Base-by-base conservation (phyloP, 2,888 invertebrate species). In the Lepas anatifera region DNA sequence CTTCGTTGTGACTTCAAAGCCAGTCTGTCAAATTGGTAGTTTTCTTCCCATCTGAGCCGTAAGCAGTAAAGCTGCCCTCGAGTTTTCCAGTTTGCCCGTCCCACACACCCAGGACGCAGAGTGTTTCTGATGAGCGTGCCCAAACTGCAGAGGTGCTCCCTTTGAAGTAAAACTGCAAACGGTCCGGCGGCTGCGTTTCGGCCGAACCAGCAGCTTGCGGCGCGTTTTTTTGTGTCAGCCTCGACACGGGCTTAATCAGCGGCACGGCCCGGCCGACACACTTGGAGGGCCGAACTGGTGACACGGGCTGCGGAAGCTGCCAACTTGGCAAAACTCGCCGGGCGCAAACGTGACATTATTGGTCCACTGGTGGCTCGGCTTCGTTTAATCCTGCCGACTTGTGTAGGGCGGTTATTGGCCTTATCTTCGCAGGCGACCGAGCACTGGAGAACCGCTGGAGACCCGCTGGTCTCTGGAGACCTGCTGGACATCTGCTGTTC, bases 281-380 rank as follows among this genome's bases (percentile, higher is more conserved):
- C 32, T 18, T 58, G 58, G 58, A 58, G 8, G 58, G 32, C 32
- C 6, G 2, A 32, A 35, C 35, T 10, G 18, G 58, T 58, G 58
- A 58, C 58, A 58, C 35, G 8, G 58, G 16, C 18, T 32, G 22
- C 10, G 16, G 18, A 35, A 2, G 35, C 58, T 29, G 58, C 32
- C 58, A 32, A 58, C 58, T 32, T 35, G 58, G 58, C 58, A 58
- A 52, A 58, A 58, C 58, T 58, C 22, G 35, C 16, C 58, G 7
- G 35, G 7, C 18, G 35, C 32, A 35, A 58, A 58, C 58, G 58
- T 58, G 58, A 58, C 58, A 58, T 58, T 58, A 58, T 58, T 58
- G 58, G 32, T 25, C 35, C 35, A 22, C 32, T 35, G 35, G 58
- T 58, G 58, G 58, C 58, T 58, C 35, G 32, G 58, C 35, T 58